phyloP scores from a whole-genome alignment of 2,888 invertebrate genomes.

The Geophilus truncorum region DNA sequence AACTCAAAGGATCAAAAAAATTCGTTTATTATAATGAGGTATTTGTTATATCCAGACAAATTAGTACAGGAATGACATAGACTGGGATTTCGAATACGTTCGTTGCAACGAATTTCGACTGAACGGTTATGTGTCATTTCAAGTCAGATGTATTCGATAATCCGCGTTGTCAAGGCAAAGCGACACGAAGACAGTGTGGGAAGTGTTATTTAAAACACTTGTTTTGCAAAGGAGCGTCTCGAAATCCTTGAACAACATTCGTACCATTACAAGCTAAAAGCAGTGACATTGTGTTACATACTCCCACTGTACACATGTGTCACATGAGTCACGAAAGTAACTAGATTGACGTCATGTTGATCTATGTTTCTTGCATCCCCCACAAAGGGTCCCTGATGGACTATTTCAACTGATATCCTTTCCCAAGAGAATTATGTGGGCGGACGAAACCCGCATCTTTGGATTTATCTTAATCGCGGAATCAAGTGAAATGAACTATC shows the following conservation, averaged over 20 bases:
- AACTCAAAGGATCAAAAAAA: too few species aligned
- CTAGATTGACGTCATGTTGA: not conserved
- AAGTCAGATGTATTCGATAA: too few species aligned
- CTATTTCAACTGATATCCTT: not conserved
- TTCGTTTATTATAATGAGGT: too few species aligned
- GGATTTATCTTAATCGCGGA: not conserved
- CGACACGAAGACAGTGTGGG: not conserved
- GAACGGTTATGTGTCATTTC: too few species aligned
- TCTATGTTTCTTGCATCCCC: not conserved
- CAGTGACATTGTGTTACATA: not conserved
- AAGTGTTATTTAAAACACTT: not conserved
- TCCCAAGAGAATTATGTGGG: not conserved
- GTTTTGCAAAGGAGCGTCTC: not conserved
- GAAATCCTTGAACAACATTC: not conserved
- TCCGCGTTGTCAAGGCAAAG: too few species aligned
- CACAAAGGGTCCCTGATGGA: not conserved
- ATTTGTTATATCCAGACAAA: too few species aligned
- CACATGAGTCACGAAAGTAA: not conserved
- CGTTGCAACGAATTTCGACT: too few species aligned
- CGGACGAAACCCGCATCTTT: not conserved
- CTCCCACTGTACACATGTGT: not conserved
- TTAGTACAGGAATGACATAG: too few species aligned
- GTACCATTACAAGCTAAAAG: not conserved
- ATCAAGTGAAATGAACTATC: not conserved
- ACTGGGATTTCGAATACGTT: too few species aligned